Evolutionary conservation across 2,113 vertebrate species (phyloP).

Genomic region (Xiphophorus couchianus): DNA sequence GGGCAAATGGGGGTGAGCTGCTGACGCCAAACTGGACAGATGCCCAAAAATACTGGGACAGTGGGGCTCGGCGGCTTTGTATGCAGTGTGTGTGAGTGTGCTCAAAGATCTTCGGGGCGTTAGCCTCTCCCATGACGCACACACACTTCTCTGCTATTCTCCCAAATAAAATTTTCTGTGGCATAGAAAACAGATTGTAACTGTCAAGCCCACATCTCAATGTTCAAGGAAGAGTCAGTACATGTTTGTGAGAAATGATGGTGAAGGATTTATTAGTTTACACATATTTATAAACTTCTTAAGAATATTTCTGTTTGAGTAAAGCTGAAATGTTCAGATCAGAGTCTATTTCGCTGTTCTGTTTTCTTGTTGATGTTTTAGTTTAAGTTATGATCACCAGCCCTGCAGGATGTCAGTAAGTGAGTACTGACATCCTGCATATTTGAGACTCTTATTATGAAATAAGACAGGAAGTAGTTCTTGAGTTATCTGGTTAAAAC

Average conservation of each 20-base stretch:
- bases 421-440: too few relatives aligned
- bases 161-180: slow-evolving; percentile 56
- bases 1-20: slow-evolving; percentile 44
- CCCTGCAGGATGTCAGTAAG: too few relatives aligned
- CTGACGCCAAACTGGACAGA: slow-evolving; percentile 70
- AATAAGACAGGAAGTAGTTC: too few relatives aligned
- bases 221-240: slow-evolving; percentile 10
- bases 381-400: too few relatives aligned
- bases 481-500: too few relatives aligned
- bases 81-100: slow-evolving; percentile 3
- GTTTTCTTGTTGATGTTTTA: too few relatives aligned
- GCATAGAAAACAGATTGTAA: slow-evolving; percentile 27
- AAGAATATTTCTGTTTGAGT: neutral
- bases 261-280: neutral
- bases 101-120: slow-evolving; percentile 14
- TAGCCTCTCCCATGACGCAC: slow-evolving; percentile 20
- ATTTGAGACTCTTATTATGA: too few relatives aligned
- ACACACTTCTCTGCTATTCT: slow-evolving; percentile 16
- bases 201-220: slow-evolving; percentile 38
- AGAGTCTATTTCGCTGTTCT: too few relatives aligned
- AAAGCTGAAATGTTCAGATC: too few relatives aligned
- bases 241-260: neutral
- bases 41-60: slow-evolving; percentile 76
- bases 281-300: neutral
- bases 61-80: slow-evolving; percentile 35